Percentiles rank a stretch among this genome's conserved stretches.
phyloP scores from a whole-genome alignment of 2,113 vertebrate genomes.

The Ptyas mucosa region DNA sequence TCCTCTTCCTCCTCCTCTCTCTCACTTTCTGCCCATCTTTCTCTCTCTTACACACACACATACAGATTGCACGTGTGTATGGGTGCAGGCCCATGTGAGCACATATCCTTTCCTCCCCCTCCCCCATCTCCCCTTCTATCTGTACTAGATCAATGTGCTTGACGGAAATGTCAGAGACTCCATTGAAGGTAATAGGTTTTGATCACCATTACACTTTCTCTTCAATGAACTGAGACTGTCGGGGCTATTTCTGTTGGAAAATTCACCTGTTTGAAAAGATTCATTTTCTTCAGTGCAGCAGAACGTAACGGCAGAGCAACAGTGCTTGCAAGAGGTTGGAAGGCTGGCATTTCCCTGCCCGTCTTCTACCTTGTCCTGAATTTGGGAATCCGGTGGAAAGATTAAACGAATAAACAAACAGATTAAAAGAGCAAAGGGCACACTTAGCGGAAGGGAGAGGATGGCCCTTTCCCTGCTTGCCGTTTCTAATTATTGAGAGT shows the following conservation, averaged over 20 bases:
- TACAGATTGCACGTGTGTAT: neutral
- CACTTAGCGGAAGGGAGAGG: neutral
- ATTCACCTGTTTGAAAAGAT: constrained; percentile 76
- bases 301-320: constrained; percentile 56
- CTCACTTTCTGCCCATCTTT: neutral
- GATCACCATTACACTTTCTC: constrained; percentile 77
- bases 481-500: neutral
- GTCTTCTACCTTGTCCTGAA: neutral
- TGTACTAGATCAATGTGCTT: constrained; percentile 69
- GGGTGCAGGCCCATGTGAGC: too few relatives aligned
- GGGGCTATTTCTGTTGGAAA: constrained; percentile 73
- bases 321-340: constrained; percentile 38
- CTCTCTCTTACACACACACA: neutral
- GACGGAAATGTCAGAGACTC: constrained; percentile 77
- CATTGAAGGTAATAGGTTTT: constrained; percentile 77
- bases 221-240: constrained; percentile 74
- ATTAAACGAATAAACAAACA: neutral
- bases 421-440: neutral
- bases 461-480: neutral
- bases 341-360: neutral
- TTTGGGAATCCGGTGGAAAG: neutral
- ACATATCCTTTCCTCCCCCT: neutral
- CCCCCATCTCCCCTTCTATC: constrained; percentile 35
- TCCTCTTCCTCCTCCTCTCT: too few relatives aligned
- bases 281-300: constrained; percentile 68